Evolutionary conservation across 1,140 invertebrate species (phyloP).

Genomic region (Trichonephila clavata): DNA sequence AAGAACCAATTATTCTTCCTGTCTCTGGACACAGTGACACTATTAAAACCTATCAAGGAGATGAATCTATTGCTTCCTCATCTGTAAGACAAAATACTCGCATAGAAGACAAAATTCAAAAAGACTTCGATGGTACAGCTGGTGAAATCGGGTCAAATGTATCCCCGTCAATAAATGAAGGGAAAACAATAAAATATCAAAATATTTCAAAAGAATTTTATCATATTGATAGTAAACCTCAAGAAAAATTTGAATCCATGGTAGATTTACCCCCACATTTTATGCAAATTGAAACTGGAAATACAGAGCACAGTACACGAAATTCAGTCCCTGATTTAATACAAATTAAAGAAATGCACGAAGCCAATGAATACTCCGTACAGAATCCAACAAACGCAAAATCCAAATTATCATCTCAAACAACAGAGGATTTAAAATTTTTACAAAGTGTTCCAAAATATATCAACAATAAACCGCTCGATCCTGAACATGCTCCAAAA

Average conservation of each 20-base stretch:
- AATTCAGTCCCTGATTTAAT: not conserved
- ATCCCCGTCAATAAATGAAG: not conserved
- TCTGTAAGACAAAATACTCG: not conserved
- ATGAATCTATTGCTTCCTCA: not conserved
- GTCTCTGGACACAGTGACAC: not conserved
- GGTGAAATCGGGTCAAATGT: not conserved
- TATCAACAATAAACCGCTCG: not conserved
- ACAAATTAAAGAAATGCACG: not conserved
- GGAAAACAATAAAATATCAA: not conserved
- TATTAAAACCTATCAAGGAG: not conserved
- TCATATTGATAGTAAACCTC: not conserved
- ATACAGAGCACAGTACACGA: not conserved
- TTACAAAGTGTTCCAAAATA: not conserved
- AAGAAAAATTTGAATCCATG: not conserved
- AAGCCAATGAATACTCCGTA: not conserved
- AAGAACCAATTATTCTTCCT: not conserved
- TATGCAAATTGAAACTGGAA: slow-evolving; percentile 9
- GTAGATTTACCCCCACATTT: slow-evolving; percentile 20
- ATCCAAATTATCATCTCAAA: not conserved
- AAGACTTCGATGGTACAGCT: not conserved
- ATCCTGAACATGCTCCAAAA: not conserved
- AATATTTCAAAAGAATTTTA: slow-evolving; percentile 34
- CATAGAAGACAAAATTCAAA: not conserved
- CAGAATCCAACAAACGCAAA: not conserved
- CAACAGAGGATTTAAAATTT: not conserved